Conservation (phyloP, 1,140 invertebrate species). For the honey bee (Apis mellifera) region DNA sequence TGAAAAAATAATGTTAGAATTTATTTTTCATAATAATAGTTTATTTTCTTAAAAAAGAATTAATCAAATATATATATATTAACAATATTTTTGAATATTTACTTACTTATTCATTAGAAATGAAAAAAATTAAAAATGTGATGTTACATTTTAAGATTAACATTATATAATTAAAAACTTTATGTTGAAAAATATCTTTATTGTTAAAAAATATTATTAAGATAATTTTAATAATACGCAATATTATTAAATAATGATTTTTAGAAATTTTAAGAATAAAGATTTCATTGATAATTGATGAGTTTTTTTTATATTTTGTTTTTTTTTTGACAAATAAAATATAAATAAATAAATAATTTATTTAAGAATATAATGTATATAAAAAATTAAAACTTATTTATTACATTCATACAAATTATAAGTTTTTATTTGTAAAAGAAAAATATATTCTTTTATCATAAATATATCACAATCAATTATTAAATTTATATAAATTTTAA, state of each 20-base stretch:
- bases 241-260: background rate
- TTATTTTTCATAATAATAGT: constrained; percentile 9
- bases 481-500: background rate
- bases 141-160: constrained; percentile 49
- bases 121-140: constrained; percentile 16
- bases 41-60: background rate
- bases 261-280: constrained; percentile 12
- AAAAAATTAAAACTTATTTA: background rate
- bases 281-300: background rate
- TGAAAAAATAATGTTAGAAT: background rate
- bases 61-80: background rate
- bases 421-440: constrained; percentile 15
- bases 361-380: background rate
- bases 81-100: background rate
- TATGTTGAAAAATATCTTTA: background rate
- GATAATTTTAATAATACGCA: background rate
- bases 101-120: background rate
- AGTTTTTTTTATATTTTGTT: background rate
- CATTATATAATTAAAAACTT: background rate
- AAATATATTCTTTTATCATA: background rate
- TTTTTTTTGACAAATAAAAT: background rate
- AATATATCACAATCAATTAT: background rate
- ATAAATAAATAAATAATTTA: constrained; percentile 18
- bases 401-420: background rate
- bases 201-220: background rate